phyloP scores from a whole-genome alignment of 2,113 vertebrate species.

The Oreochromis spilurus region DNA sequence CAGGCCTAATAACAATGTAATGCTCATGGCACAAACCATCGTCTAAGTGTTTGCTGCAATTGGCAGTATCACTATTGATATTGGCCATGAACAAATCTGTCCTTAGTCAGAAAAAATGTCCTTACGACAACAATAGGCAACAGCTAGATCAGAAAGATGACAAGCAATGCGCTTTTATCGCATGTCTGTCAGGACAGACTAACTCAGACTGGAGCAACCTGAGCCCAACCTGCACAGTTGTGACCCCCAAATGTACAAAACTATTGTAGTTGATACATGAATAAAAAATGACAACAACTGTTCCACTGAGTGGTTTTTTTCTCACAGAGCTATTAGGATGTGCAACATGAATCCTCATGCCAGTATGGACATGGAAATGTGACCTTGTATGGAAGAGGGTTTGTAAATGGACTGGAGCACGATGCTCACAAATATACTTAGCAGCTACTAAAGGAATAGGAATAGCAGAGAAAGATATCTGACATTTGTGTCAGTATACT shows the following conservation, averaged over 20 bases:
- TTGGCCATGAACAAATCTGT: background rate
- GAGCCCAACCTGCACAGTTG: background rate
- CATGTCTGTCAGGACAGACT: background rate
- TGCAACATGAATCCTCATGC: background rate
- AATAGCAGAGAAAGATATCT: background rate
- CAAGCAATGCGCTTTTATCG: background rate
- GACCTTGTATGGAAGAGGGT: background rate
- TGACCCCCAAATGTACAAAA: background rate
- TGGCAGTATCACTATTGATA: background rate
- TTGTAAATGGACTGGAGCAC: conserved; percentile 10
- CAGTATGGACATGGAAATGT: background rate
- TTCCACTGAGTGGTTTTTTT: background rate
- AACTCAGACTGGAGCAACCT: background rate
- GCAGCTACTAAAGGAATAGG: background rate
- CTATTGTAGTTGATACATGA: background rate
- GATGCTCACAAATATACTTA: background rate
- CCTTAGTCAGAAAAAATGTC: background rate
- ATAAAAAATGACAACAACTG: background rate
- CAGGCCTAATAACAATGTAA: background rate
- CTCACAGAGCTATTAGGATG: background rate
- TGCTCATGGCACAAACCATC: background rate
- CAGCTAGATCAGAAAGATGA: background rate
- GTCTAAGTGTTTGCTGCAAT: background rate
- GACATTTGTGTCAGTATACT: background rate
- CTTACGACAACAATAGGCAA: background rate